Evolutionary conservation across 2,888 invertebrate species (phyloP).

Genomic region (Subacronicta megacephala): DNA sequence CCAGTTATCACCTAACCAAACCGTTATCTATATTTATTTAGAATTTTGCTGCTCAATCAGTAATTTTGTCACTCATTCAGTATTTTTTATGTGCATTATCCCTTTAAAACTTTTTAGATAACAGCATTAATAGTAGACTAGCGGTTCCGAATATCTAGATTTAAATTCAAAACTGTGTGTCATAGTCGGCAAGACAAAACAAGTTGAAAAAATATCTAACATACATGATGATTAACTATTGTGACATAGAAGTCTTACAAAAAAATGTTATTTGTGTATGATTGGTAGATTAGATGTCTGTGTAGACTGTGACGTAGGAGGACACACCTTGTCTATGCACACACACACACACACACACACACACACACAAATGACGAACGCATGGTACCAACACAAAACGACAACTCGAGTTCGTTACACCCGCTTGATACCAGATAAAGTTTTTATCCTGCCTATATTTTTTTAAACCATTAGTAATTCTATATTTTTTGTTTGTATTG

Average conservation of each 20-base stretch:
- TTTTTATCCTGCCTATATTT: slow-evolving; percentile 26
- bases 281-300: slow-evolving; percentile 18
- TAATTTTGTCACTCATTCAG: too few species aligned
- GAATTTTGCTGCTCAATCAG: too few species aligned
- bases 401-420: slow-evolving; percentile 42
- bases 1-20: too few species aligned
- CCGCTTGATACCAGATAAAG: slow-evolving; percentile 52
- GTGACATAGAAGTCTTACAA: slow-evolving; percentile 2
- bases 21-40: too few species aligned
- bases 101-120: too few species aligned
- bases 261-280: slow-evolving; percentile 20
- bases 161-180: too few species aligned
- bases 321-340: slow-evolving; percentile 41
- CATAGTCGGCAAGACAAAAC: too few species aligned
- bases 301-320: slow-evolving; percentile 29
- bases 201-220: not conserved
- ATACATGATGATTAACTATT: slow-evolving; percentile 28
- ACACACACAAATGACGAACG: slow-evolving; percentile 10
- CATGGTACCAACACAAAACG: not conserved
- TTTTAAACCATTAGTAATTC: slow-evolving; percentile 32
- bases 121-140: too few species aligned
- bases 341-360: slow-evolving; percentile 13
- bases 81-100: too few species aligned
- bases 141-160: too few species aligned
- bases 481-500: slow-evolving; percentile 50